phyloP scores from a whole-genome alignment of 2,797 vertebrate species.

The Sardinella longiceps region DNA sequence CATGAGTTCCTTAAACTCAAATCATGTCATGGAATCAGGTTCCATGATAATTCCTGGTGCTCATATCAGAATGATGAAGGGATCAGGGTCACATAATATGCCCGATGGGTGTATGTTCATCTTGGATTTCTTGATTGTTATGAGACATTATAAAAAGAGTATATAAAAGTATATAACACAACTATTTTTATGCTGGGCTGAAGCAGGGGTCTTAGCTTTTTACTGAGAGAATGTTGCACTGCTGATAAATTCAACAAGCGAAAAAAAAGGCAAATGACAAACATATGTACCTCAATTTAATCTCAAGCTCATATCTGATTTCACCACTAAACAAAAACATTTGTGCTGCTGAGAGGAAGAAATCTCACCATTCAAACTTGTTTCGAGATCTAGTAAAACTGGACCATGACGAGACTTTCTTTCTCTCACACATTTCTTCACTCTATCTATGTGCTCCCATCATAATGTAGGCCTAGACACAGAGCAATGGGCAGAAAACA shows the following conservation, averaged over 20 bases:
- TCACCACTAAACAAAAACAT: slow-evolving; percentile 51
- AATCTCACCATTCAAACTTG: background rate
- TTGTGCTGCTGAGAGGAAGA: slow-evolving; percentile 38
- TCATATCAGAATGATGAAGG: too few relatives aligned
- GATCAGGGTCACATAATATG: too few relatives aligned
- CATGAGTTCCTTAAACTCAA: too few relatives aligned
- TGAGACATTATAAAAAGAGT: too few relatives aligned
- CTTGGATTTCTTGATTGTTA: too few relatives aligned
- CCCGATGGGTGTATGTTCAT: too few relatives aligned
- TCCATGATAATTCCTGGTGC: too few relatives aligned
- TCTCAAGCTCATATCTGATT: slow-evolving; percentile 37
- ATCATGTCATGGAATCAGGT: too few relatives aligned
- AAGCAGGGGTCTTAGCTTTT: slow-evolving; percentile 20
- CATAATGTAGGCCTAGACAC: too few relatives aligned
- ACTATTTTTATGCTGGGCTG: background rate
- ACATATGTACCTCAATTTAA: slow-evolving; percentile 55
- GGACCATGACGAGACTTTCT: background rate
- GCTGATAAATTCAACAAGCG: slow-evolving; percentile 28
- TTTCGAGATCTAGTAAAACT: background rate
- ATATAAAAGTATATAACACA: too few relatives aligned
- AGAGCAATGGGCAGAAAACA: too few relatives aligned
- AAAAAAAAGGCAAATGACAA: slow-evolving; percentile 37
- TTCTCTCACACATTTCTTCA: background rate
- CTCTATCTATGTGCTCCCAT: background rate
- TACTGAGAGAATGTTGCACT: slow-evolving; percentile 27